These are phyloP conservation scores for Euleptes europaea DNA, from an alignment of 2,113 vertebrate species.

Conservation along the genomic window DNA sequence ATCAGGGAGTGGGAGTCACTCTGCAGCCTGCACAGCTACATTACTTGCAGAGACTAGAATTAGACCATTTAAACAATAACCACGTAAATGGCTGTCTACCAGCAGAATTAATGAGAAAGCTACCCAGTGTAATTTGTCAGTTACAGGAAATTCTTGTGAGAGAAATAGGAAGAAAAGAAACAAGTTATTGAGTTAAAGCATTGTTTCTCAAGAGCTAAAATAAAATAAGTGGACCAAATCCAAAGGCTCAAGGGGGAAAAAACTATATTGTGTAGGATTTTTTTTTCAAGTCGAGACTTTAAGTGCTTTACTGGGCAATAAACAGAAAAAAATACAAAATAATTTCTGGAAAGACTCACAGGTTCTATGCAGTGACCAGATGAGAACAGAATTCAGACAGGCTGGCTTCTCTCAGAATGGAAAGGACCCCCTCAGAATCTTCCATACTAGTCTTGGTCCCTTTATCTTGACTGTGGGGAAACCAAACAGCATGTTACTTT, in stretches of 20 bases:
- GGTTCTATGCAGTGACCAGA: constrained; percentile 29
- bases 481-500: not conserved
- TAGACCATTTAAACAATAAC: not conserved
- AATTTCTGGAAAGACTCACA: constrained; percentile 67
- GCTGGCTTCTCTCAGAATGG: constrained; percentile 15
- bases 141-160: not conserved
- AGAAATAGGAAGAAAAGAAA: not conserved
- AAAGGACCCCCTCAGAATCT: not conserved
- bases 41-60: not conserved
- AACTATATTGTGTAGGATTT: not conserved
- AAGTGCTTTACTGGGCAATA: not conserved
- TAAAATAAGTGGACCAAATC: not conserved
- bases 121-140: not conserved
- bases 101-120: not conserved
- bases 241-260: too few species aligned
- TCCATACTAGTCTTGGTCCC: constrained; percentile 52
- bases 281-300: not conserved
- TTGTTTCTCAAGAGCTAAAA: not conserved
- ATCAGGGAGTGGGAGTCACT: not conserved
- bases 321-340: not conserved
- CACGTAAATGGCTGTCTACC: not conserved
- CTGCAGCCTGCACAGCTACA: not conserved
- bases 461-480: not conserved
- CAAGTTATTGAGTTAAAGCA: not conserved
- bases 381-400: constrained; percentile 24